Conservation (phyloP, 2,113 vertebrate genomes). For the Phalacrocorax brasilianus region DNA sequence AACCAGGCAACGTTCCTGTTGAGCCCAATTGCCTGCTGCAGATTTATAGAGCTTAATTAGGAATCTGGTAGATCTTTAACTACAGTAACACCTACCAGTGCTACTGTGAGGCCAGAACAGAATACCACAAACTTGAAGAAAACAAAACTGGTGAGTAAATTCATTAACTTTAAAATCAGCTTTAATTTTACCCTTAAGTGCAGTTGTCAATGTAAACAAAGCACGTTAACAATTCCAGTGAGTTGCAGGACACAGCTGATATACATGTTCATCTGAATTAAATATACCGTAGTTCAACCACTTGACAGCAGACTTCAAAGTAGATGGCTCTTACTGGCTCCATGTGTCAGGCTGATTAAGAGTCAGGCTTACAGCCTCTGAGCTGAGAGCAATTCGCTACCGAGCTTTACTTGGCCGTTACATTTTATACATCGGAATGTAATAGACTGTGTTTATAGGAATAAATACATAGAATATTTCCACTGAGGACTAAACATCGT, state of each 20-base stretch:
- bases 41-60: not conserved
- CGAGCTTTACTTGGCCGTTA: not conserved
- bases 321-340: not conserved
- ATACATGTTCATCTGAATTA: not conserved
- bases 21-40: not conserved
- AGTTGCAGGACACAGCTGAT: conserved; percentile 20
- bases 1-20: not conserved
- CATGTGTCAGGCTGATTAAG: not conserved
- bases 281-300: not conserved
- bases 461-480: not conserved
- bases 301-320: not conserved
- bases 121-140: not conserved
- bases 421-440: not conserved
- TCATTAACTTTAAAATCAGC: conserved; percentile 41
- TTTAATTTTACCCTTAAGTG: conserved; percentile 67
- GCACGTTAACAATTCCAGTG: conserved; percentile 20
- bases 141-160: not conserved
- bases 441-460: not conserved
- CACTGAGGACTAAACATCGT: not conserved
- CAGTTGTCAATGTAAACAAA: conserved; percentile 69
- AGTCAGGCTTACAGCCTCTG: not conserved
- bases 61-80: not conserved
- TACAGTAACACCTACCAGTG: not conserved
- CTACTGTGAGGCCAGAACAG: not conserved
- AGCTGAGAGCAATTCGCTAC: not conserved